These are phyloP conservation scores for Meloidogyne floridensis DNA, from an alignment of 1,140 invertebrate species.

Conservation along the genomic window DNA sequence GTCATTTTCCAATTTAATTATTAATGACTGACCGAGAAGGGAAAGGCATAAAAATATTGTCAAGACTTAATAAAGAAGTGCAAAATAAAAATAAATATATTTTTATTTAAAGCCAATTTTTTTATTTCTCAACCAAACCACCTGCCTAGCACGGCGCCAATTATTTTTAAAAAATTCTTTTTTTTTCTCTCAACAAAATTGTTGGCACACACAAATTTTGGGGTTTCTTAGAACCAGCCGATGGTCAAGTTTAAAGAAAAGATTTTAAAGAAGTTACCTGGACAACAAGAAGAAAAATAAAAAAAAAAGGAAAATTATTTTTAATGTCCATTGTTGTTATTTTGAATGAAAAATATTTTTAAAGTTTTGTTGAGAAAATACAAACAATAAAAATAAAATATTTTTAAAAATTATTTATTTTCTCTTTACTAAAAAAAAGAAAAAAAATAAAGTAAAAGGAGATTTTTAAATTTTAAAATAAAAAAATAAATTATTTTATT, in stretches of 20 bases:
- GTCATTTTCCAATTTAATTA: too few relatives aligned
- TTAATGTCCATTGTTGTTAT: not conserved
- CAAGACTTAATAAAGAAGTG: too few relatives aligned
- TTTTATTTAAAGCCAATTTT: too few relatives aligned
- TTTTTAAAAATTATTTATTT: too few relatives aligned
- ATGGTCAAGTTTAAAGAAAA: not conserved
- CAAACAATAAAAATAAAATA: not conserved
- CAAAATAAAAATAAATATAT: too few relatives aligned
- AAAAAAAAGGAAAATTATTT: not conserved
- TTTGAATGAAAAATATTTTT: not conserved
- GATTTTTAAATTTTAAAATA: not conserved
- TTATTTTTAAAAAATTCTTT: not conserved
- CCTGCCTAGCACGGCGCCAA: not conserved
- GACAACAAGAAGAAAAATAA: slow-evolving; percentile 13
- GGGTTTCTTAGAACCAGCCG: not conserved
- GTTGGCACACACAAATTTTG: slow-evolving; percentile 24
- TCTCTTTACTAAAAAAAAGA: too few relatives aligned
- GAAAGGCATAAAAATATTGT: too few relatives aligned
- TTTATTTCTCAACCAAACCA: too few relatives aligned
- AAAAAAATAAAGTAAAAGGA: too few relatives aligned
- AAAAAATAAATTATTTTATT: not conserved
- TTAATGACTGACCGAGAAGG: too few relatives aligned
- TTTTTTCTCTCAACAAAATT: not conserved
- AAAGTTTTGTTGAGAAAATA: not conserved
- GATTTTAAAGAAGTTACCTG: slow-evolving; percentile 9